Evolutionary conservation across 2,888 invertebrate species (phyloP).

Genomic region (Scotopteryx bipunctaria): DNA sequence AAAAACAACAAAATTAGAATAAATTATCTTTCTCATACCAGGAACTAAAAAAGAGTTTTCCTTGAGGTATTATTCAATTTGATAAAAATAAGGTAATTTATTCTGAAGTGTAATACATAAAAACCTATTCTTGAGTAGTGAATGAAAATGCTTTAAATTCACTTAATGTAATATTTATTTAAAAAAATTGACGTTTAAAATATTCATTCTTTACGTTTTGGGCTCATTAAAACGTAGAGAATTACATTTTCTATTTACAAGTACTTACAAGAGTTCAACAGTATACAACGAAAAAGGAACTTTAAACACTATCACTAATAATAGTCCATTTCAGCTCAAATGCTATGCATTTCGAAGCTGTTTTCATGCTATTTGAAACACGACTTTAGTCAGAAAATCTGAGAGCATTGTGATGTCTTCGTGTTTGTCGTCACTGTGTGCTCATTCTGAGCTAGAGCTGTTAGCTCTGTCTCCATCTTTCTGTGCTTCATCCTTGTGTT

Average conservation of each 20-base stretch:
- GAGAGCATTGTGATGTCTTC: conserved; percentile 81
- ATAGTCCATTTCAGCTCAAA: conserved; percentile 57
- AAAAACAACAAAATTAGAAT: neutral
- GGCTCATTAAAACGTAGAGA: conserved; percentile 77
- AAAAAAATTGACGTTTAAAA: conserved; percentile 50
- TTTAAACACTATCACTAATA: conserved; percentile 57
- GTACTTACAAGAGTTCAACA: conserved; percentile 39
- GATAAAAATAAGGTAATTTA: too few relatives aligned
- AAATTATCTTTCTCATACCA: neutral
- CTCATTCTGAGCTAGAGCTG: conserved; percentile 72
- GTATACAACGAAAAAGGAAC: conserved; percentile 54
- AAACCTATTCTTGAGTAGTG: too few relatives aligned
- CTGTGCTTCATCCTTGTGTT: conserved; percentile 65
- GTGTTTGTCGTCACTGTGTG: conserved; percentile 73
- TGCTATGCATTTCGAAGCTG: conserved; percentile 68
- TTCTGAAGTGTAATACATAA: too few relatives aligned
- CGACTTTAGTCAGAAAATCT: conserved; percentile 81
- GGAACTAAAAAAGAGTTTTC: neutral
- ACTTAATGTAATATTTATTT: conserved; percentile 43
- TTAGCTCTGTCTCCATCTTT: conserved; percentile 74
- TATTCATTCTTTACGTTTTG: conserved; percentile 70
- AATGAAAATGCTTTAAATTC: conserved; percentile 3
- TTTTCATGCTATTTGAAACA: conserved; percentile 77
- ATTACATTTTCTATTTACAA: conserved; percentile 49
- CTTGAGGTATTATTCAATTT: neutral